phyloP scores from a whole-genome alignment of 2,113 vertebrate species.

The Chrysemys picta region DNA sequence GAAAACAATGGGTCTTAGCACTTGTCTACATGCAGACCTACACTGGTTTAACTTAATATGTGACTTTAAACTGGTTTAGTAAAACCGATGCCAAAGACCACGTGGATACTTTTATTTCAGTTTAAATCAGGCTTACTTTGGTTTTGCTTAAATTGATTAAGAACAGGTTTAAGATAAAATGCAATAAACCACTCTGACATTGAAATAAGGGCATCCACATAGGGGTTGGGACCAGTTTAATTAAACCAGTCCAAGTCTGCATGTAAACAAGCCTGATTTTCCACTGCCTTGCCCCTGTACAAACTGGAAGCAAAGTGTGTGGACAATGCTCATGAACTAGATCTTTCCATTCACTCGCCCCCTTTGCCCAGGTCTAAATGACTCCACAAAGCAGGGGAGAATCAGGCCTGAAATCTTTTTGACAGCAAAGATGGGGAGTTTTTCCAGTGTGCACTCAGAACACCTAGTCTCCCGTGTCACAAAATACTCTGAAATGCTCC shows the following conservation, averaged over 20 bases:
- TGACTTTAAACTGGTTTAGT: rapidly evolving
- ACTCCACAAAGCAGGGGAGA: background rate
- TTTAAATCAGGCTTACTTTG: background rate
- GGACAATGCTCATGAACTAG: rapidly evolving
- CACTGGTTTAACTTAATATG: rapidly evolving
- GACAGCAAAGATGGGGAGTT: background rate
- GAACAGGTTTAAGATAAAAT: background rate
- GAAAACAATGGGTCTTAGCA: rapidly evolving
- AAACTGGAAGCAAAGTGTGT: background rate
- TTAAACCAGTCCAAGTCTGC: background rate
- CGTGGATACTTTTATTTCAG: background rate
- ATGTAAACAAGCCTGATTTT: rapidly evolving
- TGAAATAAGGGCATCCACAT: background rate
- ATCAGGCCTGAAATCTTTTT: background rate
- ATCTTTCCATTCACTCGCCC: background rate
- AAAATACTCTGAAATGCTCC: constrained; percentile 7
- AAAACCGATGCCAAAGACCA: background rate
- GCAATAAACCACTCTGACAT: background rate
- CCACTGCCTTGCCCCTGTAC: background rate
- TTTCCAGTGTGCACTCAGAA: background rate
- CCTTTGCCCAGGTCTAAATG: rapidly evolving
- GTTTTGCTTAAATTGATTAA: background rate
- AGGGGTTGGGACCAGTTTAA: background rate
- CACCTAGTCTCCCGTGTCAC: background rate
- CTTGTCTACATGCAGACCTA: rapidly evolving